Evolutionary conservation across 1,140 invertebrate genomes (phyloP), one percentile per base, ranked within the genome.

Genomic region (Aphelenchoides fujianensis): DNA sequence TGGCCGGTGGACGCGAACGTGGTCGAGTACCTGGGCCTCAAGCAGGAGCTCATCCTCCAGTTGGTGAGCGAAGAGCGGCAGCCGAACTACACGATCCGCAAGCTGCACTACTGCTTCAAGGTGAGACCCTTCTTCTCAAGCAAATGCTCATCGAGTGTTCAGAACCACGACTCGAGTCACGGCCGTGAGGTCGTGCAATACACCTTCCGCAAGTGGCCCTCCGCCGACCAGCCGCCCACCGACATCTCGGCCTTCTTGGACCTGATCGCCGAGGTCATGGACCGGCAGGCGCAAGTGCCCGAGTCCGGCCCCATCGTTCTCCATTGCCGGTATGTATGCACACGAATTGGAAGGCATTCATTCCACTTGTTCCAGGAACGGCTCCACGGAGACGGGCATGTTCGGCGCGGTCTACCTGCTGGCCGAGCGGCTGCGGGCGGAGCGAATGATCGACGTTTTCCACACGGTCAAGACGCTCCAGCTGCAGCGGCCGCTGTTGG

Each of bases 401-500:
- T 86, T 86, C 72, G 84, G 82, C 71, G 84, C 84, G 2, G 75
- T 85, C 16, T 84, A 82, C 71, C 73, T 85, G 28, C 71, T 87
- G 12, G 74, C 87, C 55, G 86, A 88, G 73, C 75, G 86, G 53
- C 80, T 86, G 66, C 84, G 85, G 66, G 76, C 85, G 27, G 87
- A 88, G 52, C 80, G 85, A 35, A 84, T 86, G 73, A 83, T 87
- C 5, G 86, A 88, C 68, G 85, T 88, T 5, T 88, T 86, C 79
- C 86, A 86, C 70, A 86, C 86, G 31, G 84, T 87, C 1, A 86
- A 86, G 81, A 57, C 70, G 32, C 69, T 82, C n/a, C 82, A 81
- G 69, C 53, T 59, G 12, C 77, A 80, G 62, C 36, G 79, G 3
- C 62, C 71, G 30, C 23, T 55, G 7, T 36, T 81, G 19, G 68